phyloP scores from a whole-genome alignment of 2,888 invertebrate genomes.

The Eremobia ochroleuca region DNA sequence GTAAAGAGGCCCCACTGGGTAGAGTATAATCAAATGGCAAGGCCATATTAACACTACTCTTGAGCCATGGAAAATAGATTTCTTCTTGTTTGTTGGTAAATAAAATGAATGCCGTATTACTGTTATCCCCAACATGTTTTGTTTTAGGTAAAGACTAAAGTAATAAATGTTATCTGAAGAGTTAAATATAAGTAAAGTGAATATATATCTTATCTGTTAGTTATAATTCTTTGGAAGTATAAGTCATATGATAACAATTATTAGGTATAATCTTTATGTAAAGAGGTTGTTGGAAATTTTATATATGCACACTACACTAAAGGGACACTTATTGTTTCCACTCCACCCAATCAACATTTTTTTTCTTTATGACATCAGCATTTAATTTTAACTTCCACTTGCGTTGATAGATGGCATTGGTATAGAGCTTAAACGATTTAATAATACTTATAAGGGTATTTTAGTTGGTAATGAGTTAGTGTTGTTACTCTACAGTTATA shows the following conservation, averaged over 20 bases:
- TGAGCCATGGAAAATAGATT: conserved; percentile 21
- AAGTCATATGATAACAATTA: conserved; percentile 33
- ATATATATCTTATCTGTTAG: conserved; percentile 46
- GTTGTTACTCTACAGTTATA: not conserved
- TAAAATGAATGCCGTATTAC: not conserved
- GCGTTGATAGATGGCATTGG: conserved; percentile 52
- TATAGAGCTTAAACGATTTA: not conserved
- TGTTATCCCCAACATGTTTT: not conserved
- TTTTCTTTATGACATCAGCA: conserved; percentile 53
- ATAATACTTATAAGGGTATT: not conserved
- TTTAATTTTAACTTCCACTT: conserved; percentile 25
- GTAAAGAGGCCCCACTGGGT: conserved; percentile 64
- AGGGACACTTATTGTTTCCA: conserved; percentile 15
- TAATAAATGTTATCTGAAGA: conserved; percentile 31
- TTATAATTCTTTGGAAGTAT: conserved; percentile 34
- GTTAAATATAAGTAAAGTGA: conserved; percentile 17
- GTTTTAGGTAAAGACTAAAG: conserved; percentile 14
- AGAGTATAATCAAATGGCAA: conserved; percentile 58
- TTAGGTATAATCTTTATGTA: conserved; percentile 11
- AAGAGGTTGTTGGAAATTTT: conserved; percentile 35
- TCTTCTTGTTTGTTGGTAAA: conserved; percentile 20
- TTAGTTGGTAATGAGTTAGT: not conserved
- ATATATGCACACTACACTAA: not conserved
- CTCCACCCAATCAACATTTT: conserved; percentile 12
- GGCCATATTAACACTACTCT: conserved; percentile 52